These are phyloP conservation scores for Mugil cephalus DNA, from an alignment of 2,113 vertebrate species.

Conservation along the genomic window DNA sequence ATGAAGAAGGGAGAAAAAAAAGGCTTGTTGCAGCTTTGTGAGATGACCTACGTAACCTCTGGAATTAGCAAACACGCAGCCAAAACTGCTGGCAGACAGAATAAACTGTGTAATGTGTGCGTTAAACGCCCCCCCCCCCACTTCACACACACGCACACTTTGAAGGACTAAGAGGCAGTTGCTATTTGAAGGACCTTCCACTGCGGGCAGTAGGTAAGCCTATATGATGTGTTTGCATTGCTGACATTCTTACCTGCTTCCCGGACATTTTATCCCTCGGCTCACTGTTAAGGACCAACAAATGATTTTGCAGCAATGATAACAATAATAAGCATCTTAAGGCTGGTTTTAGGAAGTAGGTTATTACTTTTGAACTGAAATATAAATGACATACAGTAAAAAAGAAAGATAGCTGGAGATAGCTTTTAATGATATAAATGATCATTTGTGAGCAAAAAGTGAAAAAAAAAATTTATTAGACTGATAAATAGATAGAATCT, in stretches of 20 bases:
- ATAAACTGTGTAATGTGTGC: slow-evolving; percentile 17
- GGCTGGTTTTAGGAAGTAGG: slow-evolving; percentile 13
- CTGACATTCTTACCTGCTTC: slow-evolving; percentile 63
- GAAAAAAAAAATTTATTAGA: neutral
- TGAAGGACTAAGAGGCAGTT: slow-evolving; percentile 24
- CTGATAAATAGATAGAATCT: neutral
- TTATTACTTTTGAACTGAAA: neutral
- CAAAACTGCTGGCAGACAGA: slow-evolving; percentile 3
- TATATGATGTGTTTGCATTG: slow-evolving; percentile 64
- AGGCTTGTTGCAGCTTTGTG: neutral
- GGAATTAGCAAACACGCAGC: slow-evolving; percentile 32
- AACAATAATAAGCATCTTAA: slow-evolving; percentile 7
- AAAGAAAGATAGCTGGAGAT: neutral
- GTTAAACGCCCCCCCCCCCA: slow-evolving; percentile 32
- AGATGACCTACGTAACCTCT: slow-evolving; percentile 8
- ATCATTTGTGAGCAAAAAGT: too few species aligned
- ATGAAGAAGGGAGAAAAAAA: too few species aligned
- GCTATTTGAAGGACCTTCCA: slow-evolving; percentile 38
- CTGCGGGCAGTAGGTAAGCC: slow-evolving; percentile 46
- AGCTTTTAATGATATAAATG: neutral
- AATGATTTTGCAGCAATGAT: slow-evolving; percentile 38
- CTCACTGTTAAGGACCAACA: slow-evolving; percentile 35
- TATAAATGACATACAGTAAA: too few species aligned
- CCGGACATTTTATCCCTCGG: slow-evolving; percentile 49
- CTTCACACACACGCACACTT: too few species aligned